Base-by-base conservation (phyloP, 1,140 invertebrate species). In the Platyura marginata region DNA sequence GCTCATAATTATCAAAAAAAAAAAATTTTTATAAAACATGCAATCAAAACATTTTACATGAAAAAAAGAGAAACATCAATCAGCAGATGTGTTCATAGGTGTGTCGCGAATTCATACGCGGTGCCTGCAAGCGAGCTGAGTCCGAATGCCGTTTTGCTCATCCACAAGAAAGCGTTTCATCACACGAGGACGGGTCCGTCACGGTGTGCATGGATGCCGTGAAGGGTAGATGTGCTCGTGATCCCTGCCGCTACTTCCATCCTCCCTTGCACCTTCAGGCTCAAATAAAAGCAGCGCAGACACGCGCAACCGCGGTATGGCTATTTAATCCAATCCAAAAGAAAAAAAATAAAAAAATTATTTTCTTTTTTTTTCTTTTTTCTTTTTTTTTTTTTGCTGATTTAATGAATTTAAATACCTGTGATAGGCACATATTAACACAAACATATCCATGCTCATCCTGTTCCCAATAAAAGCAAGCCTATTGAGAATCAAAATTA, bases 141-240 rank as follows among this genome's bases (percentile, higher is more conserved):
- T 78, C 79, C 62, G 89, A 94, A 75, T 95, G 91, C 79, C 86
- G 88, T 72, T 93, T 88, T 78, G 90, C 91, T 69, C 91, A 95
- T 77, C 89, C 90, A 71, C 81, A 88, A 69, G 84, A 90, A 68
- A 79, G 83, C 71, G 82, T 88, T 72, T 82, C 74, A 66, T 81
- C 86, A 73, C 82, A 82, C 71, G 82, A 87, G 70, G 88, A 91
- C 76, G 87, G 88, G 76, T 83, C 81, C 72, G 83, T 93, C 73
- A 93, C 88, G 72, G 89, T 94, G 75, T 94, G 90, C 86, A 93
- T 94, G 88, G 89, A 94, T 77, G 88, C 87, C 75, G 82, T 93
- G 74, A 93, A 92, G 77, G 85, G 86, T 71, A 81, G 86, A 75
- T 91, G 87, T 79, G 79, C 82, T 76, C 84, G 86, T 74, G 83